A percentile compares a stretch with the other conserved stretches of the same genome.
Conservation (phyloP, 1,140 invertebrate genomes). For the Lasioglossum baleicum region DNA sequence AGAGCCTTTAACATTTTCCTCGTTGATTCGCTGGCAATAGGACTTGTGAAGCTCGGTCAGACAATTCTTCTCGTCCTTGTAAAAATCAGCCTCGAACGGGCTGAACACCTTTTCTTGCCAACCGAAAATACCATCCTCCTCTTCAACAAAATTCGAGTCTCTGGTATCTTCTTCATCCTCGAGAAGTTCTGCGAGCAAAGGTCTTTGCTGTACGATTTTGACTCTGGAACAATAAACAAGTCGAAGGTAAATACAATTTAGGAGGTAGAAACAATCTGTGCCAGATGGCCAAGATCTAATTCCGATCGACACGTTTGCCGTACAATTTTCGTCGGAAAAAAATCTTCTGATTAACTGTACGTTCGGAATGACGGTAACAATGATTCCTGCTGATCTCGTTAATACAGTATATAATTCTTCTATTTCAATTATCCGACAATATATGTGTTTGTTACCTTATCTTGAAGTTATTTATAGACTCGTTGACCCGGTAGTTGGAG, state of each 20-base stretch:
- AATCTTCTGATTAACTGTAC: not conserved
- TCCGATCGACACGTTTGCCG: conserved; percentile 14
- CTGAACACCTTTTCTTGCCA: conserved; percentile 79
- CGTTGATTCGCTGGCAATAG: conserved; percentile 67
- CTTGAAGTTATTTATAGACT: conserved; percentile 79
- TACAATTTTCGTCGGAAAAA: not conserved
- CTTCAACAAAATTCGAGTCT: conserved; percentile 73
- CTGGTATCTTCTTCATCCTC: conserved; percentile 72
- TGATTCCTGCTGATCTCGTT: not conserved
- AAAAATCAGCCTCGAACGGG: conserved; percentile 72
- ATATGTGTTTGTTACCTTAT: conserved; percentile 69
- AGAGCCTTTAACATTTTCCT: conserved; percentile 55
- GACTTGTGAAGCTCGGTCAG: conserved; percentile 69
- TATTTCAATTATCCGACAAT: not conserved
- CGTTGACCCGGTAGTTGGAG: conserved; percentile 76
- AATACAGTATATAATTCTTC: not conserved
- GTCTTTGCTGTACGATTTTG: conserved; percentile 75
- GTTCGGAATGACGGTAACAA: not conserved
- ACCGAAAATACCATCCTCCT: conserved; percentile 70
- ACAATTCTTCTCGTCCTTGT: conserved; percentile 75
- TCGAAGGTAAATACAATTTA: conserved; percentile 42
- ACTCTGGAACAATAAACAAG: conserved; percentile 72
- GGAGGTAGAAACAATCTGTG: conserved; percentile 27
- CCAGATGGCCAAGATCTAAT: conserved; percentile 57
- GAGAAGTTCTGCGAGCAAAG: conserved; percentile 73